Base-by-base conservation (phyloP, 1,140 invertebrate genomes). In the Rhyacophila brunnea region DNA sequence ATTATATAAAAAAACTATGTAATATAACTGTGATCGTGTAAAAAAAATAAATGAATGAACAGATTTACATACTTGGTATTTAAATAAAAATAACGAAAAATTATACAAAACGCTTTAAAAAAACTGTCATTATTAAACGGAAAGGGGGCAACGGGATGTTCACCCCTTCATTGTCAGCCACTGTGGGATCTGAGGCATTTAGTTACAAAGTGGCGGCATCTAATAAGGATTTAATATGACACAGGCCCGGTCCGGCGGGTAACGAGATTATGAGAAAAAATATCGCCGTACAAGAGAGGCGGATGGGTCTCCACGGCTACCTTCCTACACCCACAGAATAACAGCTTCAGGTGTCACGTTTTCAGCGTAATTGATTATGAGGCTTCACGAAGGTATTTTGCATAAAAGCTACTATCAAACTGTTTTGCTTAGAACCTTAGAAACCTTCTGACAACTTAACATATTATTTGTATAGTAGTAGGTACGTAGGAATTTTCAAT, bases 221-320 rank as follows among this genome's bases (percentile, higher is more conserved):
- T 63, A 58, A 63, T 63, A 63, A 63, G 56, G 51, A 58, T 58
- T 63, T 63, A 63, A 63, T 63, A 63, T 63, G 61, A 63, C 61
- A 63, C 61, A 43, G 52, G 52, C 47, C 40, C 53, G 42, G 53
- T 28, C 43, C 32, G 47, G 32, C 18, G 32, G 14, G 20, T 43
- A 58, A 58, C 55, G 61, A 63, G 61, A 58, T 58, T 63, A 63
- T 48, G 15, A 6, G 45, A 63, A 46, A 51, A 63, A 55, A 52
- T 36, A 62, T 48, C 48, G 60, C 20, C 46, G 35, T 28, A 15
- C 42, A 48, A 43, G 17, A 23, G 44, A n/a, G 32, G 42, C 34
- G 14, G 17, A 10, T 34, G 38, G n/a, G 48, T 34, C 13, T 15
- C 18, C 13, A 15, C 13, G 4, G n/a, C 38, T 15, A 7, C 46